A percentile compares a stretch with the other conserved stretches of the same genome.
Evolutionary conservation across 2,797 vertebrate genomes (phyloP).

Genomic region (Choloepus didactylus): DNA sequence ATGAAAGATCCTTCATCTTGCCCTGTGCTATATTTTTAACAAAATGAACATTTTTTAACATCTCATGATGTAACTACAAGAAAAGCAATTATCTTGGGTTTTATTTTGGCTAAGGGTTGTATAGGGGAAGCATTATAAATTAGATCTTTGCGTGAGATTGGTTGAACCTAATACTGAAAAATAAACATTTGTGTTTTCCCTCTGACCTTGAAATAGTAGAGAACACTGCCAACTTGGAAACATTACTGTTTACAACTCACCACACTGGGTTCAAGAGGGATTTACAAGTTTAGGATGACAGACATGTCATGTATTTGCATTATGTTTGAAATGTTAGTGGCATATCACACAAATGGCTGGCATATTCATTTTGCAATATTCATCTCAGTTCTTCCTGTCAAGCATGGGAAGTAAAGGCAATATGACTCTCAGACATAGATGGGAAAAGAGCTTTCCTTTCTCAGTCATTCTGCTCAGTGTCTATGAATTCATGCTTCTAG

Average conservation of each 20-base stretch:
- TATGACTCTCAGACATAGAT: not conserved
- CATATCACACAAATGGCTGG: slow-evolving; percentile 43
- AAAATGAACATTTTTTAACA: not conserved
- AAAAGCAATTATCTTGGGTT: not conserved
- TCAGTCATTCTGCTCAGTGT: not conserved
- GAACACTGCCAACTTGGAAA: slow-evolving; percentile 37
- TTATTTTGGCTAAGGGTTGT: not conserved
- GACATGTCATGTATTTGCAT: slow-evolving; percentile 66
- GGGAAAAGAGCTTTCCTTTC: slow-evolving; percentile 26
- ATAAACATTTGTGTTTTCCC: slow-evolving; percentile 17
- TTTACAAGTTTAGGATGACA: slow-evolving; percentile 75
- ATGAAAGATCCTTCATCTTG: not conserved
- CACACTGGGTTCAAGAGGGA: slow-evolving; percentile 41
- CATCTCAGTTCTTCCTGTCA: slow-evolving; percentile 55
- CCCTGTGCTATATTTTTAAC: not conserved
- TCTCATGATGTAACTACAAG: not conserved
- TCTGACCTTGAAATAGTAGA: slow-evolving; percentile 57
- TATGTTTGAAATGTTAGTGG: slow-evolving; percentile 68
- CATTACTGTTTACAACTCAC: slow-evolving; percentile 65
- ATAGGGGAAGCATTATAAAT: not conserved
- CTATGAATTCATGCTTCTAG: not conserved
- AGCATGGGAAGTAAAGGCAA: not conserved
- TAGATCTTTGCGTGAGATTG: slow-evolving; percentile 19
- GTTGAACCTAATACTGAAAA: slow-evolving; percentile 21
- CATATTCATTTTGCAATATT: slow-evolving; percentile 55